phyloP scores from a whole-genome alignment of 1,140 invertebrate genomes.

The Liolophura sinensis region DNA sequence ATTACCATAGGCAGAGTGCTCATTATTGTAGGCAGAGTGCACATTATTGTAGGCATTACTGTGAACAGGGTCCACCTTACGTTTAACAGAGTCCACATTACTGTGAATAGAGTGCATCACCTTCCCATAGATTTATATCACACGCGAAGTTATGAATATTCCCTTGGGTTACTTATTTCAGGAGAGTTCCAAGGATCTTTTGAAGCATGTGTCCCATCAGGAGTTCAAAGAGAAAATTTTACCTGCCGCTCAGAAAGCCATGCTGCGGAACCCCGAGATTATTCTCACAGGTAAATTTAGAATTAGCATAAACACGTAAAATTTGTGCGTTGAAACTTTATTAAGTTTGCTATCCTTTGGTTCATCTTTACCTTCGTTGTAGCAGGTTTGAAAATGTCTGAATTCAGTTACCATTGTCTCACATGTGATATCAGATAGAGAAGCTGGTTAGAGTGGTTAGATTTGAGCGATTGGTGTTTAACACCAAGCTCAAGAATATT shows the following conservation, averaged over 20 bases:
- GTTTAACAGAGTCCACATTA: neutral
- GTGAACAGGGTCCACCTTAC: neutral
- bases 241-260: conserved; percentile 86
- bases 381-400: too few species aligned
- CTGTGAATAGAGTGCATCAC: neutral
- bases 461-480: too few species aligned
- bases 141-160: neutral
- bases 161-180: too few species aligned
- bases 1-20: too few species aligned
- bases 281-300: conserved; percentile 68
- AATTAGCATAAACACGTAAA: conserved; percentile 14
- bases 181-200: conserved; percentile 25
- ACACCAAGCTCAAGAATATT: too few species aligned
- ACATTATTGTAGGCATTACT: too few species aligned
- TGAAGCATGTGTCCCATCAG: conserved; percentile 64
- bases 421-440: too few species aligned
- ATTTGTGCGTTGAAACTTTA: conserved; percentile 1
- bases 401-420: too few species aligned
- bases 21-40: too few species aligned
- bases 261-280: conserved; percentile 92
- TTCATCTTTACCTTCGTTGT: conserved; percentile 2
- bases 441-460: too few species aligned
- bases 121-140: neutral
- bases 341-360: neutral
- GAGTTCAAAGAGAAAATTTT: conserved; percentile 78